Evolutionary conservation across 2,888 invertebrate species (phyloP).

Genomic region (Hyposoter didymator): DNA sequence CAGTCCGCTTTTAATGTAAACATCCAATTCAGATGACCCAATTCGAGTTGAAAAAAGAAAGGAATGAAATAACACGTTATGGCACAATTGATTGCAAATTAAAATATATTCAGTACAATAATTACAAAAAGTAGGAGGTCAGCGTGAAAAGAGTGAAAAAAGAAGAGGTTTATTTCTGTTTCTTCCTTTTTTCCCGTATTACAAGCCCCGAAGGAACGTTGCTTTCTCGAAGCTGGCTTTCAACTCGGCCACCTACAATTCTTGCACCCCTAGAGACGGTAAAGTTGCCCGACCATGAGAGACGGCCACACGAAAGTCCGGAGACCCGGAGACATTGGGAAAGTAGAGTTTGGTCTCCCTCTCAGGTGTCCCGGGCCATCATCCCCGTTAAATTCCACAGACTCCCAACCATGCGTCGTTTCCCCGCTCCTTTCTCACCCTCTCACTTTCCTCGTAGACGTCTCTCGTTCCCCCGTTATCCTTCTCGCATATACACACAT

Average conservation of each 20-base stretch:
- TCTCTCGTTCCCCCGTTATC: slow-evolving; percentile 59
- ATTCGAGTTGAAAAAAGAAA: neutral
- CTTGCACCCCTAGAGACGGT: slow-evolving; percentile 43
- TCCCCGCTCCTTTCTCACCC: slow-evolving; percentile 34
- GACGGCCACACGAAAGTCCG: slow-evolving; percentile 55
- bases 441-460: slow-evolving; percentile 44
- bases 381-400: slow-evolving; percentile 53
- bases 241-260: slow-evolving; percentile 18
- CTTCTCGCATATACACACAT: slow-evolving; percentile 2
- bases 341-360: slow-evolving; percentile 58
- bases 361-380: slow-evolving; percentile 61
- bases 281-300: slow-evolving; percentile 62
- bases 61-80: neutral
- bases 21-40: neutral
- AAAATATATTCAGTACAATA: neutral
- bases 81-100: neutral
- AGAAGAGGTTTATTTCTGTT: slow-evolving; percentile 10
- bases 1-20: neutral
- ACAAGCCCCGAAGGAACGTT: slow-evolving; percentile 45
- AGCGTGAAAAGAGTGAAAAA: neutral
- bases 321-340: slow-evolving; percentile 41
- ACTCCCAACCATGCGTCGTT: slow-evolving; percentile 42
- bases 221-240: slow-evolving; percentile 52
- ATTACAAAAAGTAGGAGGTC: neutral
- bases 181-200: slow-evolving; percentile 17